These are phyloP conservation scores for Carduelis carduelis DNA, from an alignment of 2,797 vertebrate species.

Conservation along the genomic window DNA sequence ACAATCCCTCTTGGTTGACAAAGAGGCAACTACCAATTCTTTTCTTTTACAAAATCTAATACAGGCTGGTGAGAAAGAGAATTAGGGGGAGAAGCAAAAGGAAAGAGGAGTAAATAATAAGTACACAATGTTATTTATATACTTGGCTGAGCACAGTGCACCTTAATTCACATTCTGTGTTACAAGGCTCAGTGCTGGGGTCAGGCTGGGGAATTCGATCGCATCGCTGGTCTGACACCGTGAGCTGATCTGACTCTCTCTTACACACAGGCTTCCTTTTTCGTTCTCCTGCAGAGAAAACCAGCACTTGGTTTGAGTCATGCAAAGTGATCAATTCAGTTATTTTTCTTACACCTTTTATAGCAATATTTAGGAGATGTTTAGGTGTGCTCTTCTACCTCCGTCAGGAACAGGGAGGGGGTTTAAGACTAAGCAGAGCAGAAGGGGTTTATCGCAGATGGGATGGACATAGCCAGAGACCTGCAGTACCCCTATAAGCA, in stretches of 20 bases:
- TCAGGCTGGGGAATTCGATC: slow-evolving; percentile 83
- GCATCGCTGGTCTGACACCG: slow-evolving; percentile 96
- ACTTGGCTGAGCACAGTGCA: slow-evolving; percentile 30
- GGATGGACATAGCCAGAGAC: not conserved
- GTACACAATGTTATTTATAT: not conserved
- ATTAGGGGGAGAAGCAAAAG: not conserved
- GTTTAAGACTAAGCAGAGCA: not conserved
- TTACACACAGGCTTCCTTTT: slow-evolving; percentile 90
- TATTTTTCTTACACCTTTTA: not conserved
- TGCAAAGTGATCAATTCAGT: not conserved
- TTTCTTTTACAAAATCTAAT: not conserved
- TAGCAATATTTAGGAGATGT: not conserved
- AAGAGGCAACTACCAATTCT: not conserved
- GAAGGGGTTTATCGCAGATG: fast-evolving
- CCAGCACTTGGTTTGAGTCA: not conserved
- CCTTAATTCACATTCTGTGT: slow-evolving; percentile 95
- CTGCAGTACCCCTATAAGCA: not conserved
- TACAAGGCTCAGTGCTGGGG: slow-evolving; percentile 85
- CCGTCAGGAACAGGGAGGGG: not conserved
- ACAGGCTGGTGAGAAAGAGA: not conserved
- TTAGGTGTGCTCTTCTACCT: not conserved
- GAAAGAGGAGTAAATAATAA: not conserved
- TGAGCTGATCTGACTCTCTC: slow-evolving; percentile 89
- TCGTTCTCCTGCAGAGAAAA: slow-evolving; percentile 82
- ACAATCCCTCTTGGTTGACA: not conserved